Base-by-base conservation (phyloP, 2,113 vertebrate species). In the Sciurus niger region DNA sequence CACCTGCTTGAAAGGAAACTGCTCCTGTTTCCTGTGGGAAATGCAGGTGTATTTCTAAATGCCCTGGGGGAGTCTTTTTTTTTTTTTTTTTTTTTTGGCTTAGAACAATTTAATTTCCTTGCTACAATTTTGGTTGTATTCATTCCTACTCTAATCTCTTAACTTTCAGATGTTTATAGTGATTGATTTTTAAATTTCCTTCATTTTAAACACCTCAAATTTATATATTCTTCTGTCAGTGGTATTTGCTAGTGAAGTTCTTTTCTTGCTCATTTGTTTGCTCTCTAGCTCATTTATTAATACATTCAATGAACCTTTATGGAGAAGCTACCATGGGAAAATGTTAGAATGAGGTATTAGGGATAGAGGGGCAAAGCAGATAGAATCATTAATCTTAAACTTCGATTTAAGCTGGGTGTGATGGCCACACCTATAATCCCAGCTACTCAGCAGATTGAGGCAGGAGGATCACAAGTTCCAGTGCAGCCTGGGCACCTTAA, bases 121-220 rank as follows among this genome's bases (percentile, higher is more conserved):
- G 48, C 85, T 73, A 70, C 7, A 55, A 14, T 84, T 90, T 74
- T 82, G 30, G 51, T 43, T 82, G 2, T 65, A 51, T 90, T 94
- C 30, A 4, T 53, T 40, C 76, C 32, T 89, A 88, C 22, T 18
- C 77, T 40, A 79, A 92, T 58, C 32, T 85, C 85, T 40, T 70
- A 34, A 53, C 14, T 78, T 90, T 87, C 55, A 90, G 58, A 65
- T 82, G 20, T 83, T 92, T 58, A 28, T 63, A 32, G 32, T 83
- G 63, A 90, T 40, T 60, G 30, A 18, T 51, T 84, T 92, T 46
- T 89, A 84, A 77, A 77, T 51, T 94, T 84, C 76, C 28, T 30
- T 93, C 70, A 43, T 95, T 93, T 93, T 92, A 91, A 92, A 80
- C 32, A 95, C 73, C 22, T 91, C 40, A 67, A 67, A 90, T 84